Percentiles rank a stretch among this genome's conserved stretches.
These are phyloP conservation scores for Fragum whitleyi DNA, from an alignment of 2,888 invertebrate species.

Conservation along the genomic window DNA sequence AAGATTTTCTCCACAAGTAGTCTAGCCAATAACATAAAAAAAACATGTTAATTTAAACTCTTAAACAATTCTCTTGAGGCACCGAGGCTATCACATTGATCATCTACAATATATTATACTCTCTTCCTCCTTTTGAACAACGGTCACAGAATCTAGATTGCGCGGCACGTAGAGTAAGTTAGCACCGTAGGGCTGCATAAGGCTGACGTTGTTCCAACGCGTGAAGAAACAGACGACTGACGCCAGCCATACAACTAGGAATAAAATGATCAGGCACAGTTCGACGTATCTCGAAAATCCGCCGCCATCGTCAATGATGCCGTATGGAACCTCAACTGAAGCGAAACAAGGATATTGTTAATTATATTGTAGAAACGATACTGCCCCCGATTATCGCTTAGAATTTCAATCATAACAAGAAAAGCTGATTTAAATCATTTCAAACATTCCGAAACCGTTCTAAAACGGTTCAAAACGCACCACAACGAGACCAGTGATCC, in stretches of 20 bases:
- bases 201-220: conserved; percentile 28
- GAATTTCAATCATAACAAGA: too few relatives aligned
- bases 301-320: not conserved
- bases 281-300: conserved; percentile 14
- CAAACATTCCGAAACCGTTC: too few relatives aligned
- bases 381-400: too few relatives aligned
- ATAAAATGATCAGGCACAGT: not conserved
- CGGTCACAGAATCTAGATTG: conserved; percentile 19
- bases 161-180: conserved; percentile 7
- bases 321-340: not conserved
- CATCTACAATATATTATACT: conserved; percentile 32
- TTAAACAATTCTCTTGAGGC: too few relatives aligned
- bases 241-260: conserved; percentile 18
- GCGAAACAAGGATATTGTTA: too few relatives aligned
- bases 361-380: too few relatives aligned
- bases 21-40: too few relatives aligned
- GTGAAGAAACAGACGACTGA: conserved; percentile 13
- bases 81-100: not conserved
- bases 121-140: conserved; percentile 25
- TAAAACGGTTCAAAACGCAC: too few relatives aligned
- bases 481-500: too few relatives aligned
- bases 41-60: too few relatives aligned
- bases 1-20: too few relatives aligned
- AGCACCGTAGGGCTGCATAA: conserved; percentile 16
- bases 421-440: too few relatives aligned